Conservation (phyloP, 1,140 invertebrate species). For the Tetraneura akinire region DNA sequence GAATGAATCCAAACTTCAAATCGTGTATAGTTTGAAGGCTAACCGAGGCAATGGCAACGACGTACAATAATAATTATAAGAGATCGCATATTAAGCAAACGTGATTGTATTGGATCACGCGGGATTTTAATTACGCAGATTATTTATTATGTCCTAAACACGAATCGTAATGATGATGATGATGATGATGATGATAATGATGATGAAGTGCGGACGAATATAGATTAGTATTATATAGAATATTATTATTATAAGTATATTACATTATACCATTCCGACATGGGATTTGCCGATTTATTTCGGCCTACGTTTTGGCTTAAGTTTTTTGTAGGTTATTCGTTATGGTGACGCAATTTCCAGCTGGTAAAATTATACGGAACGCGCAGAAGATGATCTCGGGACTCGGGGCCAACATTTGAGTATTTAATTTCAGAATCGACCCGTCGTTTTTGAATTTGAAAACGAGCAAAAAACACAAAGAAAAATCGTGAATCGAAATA, state of each 20-base stretch:
- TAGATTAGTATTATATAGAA: no score
- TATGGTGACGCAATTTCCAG: not conserved
- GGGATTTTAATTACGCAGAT: not conserved
- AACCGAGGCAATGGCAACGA: not conserved
- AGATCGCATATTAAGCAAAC: not conserved
- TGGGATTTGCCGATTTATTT: not conserved
- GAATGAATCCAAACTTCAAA: not conserved
- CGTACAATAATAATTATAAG: not conserved
- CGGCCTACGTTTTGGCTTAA: constrained; percentile 10
- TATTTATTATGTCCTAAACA: not conserved
- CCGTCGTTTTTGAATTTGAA: no score
- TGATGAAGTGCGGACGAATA: not conserved
- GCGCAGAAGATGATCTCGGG: not conserved
- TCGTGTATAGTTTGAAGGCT: not conserved
- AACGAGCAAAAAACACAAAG: not conserved
- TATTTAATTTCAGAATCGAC: not conserved
- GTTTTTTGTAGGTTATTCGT: not conserved
- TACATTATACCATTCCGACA: no score
- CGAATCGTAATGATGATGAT: no score
- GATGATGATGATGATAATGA: no score
- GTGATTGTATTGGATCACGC: not conserved
- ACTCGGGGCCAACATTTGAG: not conserved
- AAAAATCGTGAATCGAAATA: not conserved
- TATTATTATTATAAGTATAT: no score
- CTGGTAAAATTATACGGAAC: not conserved